Evolutionary conservation across 2,113 vertebrate genomes (phyloP).

Genomic region (Polyodon spathula): DNA sequence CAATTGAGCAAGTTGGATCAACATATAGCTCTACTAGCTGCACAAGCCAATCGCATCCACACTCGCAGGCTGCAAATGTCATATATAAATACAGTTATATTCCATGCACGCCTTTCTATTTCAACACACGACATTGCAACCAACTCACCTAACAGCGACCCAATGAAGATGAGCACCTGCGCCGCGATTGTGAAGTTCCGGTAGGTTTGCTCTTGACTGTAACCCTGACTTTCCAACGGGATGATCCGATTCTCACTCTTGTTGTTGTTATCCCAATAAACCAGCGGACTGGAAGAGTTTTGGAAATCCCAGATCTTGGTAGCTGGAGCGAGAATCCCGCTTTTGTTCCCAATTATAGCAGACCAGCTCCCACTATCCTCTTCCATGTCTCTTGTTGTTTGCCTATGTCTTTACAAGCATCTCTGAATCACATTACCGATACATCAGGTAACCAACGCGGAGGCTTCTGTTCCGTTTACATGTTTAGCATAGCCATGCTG

Average conservation of each 20-base stretch:
- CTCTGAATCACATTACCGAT: not conserved
- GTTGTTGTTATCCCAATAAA: conserved; percentile 42
- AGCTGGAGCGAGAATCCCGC: conserved; percentile 37
- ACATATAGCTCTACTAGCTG: too few relatives aligned
- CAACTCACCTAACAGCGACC: conserved; percentile 53
- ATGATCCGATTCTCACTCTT: conserved; percentile 37
- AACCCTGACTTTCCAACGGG: conserved; percentile 25
- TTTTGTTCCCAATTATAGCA: conserved; percentile 46
- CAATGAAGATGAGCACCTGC: conserved; percentile 60
- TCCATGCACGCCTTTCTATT: too few relatives aligned
- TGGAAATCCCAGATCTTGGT: conserved; percentile 37
- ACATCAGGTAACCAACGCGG: too few relatives aligned
- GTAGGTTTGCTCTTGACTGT: conserved; percentile 48
- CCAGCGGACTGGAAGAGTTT: conserved; percentile 50
- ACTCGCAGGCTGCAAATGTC: too few relatives aligned
- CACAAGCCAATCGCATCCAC: too few relatives aligned
- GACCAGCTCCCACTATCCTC: conserved; percentile 48
- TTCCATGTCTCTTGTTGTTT: conserved; percentile 31
- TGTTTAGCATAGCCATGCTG: too few relatives aligned
- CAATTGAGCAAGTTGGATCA: too few relatives aligned
- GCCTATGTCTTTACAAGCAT: conserved; percentile 6
- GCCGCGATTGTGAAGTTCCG: conserved; percentile 54
- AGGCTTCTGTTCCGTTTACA: too few relatives aligned
- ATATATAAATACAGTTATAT: too few relatives aligned
- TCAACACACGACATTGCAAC: too few relatives aligned